Evolutionary conservation across 2,888 invertebrate genomes (phyloP).

Genomic region (Polylopha cassiicola): DNA sequence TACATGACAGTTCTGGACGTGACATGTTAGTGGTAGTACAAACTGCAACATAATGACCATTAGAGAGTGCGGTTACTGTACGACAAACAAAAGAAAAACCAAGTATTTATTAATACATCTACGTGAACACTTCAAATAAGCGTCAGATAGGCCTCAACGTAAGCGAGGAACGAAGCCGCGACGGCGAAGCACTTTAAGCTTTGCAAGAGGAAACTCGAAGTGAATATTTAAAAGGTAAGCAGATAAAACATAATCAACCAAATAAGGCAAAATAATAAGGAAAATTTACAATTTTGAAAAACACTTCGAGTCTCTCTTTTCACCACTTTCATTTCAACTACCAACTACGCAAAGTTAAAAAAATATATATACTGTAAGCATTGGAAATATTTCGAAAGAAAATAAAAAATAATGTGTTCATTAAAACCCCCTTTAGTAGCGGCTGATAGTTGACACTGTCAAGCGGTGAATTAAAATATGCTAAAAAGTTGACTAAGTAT

Average conservation of each 20-base stretch:
- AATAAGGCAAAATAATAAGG: conserved; percentile 2
- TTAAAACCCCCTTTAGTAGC: conserved; percentile 61
- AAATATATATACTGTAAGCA: conserved; percentile 29
- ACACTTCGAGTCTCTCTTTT: conserved; percentile 60
- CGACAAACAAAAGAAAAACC: conserved; percentile 76
- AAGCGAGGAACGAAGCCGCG: conserved; percentile 73
- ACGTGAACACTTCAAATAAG: conserved; percentile 73
- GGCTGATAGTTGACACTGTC: conserved; percentile 71
- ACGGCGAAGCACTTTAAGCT: conserved; percentile 71
- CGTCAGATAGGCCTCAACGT: conserved; percentile 70
- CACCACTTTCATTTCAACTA: conserved; percentile 71
- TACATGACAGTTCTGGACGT: conserved; percentile 78
- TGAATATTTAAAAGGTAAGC: conserved; percentile 33
- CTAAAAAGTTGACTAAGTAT: conserved; percentile 52
- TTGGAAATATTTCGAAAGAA: conserved; percentile 39
- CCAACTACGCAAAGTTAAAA: conserved; percentile 60
- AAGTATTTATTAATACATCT: conserved; percentile 69
- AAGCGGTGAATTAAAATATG: conserved; percentile 51
- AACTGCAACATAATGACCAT: conserved; percentile 78
- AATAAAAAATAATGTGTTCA: conserved; percentile 51
- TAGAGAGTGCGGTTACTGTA: conserved; percentile 77
- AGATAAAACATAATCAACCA: conserved; percentile 6
- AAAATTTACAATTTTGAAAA: not conserved
- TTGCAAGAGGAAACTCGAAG: conserved; percentile 60
- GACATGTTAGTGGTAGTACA: conserved; percentile 78